Conservation (phyloP, 2,797 vertebrate genomes). For the Clarias platycephalus region DNA sequence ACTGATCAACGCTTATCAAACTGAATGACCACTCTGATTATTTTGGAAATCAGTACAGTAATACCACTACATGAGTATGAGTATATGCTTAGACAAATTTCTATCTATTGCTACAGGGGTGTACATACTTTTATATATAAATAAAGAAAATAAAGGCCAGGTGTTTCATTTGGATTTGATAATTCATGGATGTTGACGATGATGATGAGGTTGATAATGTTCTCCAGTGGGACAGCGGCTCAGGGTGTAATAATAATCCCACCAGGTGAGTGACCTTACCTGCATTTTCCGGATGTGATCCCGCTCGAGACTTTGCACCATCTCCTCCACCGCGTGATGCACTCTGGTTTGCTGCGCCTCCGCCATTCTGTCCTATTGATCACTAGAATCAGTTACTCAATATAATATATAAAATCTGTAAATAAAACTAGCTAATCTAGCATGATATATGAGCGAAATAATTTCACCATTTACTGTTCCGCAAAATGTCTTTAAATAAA, state of each 20-base stretch:
- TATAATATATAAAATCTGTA: not conserved
- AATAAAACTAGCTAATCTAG: not conserved
- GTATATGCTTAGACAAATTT: not conserved
- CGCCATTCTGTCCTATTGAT: constrained; percentile 69
- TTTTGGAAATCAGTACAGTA: not conserved
- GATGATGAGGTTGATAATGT: not conserved
- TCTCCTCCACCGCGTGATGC: constrained; percentile 81
- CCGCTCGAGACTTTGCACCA: constrained; percentile 86
- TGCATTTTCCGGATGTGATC: constrained; percentile 92
- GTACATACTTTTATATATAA: not conserved
- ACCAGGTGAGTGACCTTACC: constrained; percentile 63
- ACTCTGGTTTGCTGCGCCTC: constrained; percentile 84
- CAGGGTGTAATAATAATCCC: not conserved
- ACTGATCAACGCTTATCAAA: not conserved
- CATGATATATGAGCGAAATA: no score
- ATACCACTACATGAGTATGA: not conserved
- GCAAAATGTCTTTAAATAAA: not conserved
- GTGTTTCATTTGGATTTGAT: not conserved
- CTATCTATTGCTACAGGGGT: not conserved
- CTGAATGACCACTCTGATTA: not conserved
- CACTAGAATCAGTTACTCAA: not conserved
- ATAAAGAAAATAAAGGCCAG: not conserved
- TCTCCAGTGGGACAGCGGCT: not conserved
- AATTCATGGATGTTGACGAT: not conserved
- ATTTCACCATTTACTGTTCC: no score